A percentile compares a stretch with the other conserved stretches of the same genome.
Conservation (phyloP, 2,797 vertebrate genomes). For the Podarcis siculus region DNA sequence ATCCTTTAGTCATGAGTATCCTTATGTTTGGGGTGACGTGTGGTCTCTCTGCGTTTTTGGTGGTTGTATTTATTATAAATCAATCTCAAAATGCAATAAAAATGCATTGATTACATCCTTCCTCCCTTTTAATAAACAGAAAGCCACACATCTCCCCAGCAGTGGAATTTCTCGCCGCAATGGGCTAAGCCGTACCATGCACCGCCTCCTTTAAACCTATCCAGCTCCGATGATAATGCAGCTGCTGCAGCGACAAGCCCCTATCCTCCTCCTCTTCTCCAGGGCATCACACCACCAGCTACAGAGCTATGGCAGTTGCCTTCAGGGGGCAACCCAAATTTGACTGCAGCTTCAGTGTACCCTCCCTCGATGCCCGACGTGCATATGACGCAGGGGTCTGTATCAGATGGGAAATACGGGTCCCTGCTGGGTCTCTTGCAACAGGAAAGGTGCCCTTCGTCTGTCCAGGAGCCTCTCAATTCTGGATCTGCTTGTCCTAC, state of each 20-base stretch:
- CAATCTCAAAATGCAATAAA: too few species aligned
- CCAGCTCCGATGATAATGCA: constrained; percentile 48
- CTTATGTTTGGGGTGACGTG: too few species aligned
- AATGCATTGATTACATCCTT: not conserved
- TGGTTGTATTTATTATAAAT: too few species aligned
- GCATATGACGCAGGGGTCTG: constrained; percentile 60
- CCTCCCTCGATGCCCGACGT: constrained; percentile 58
- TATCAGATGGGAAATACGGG: constrained; percentile 82
- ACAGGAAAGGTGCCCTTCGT: constrained; percentile 79
- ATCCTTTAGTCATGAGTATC: too few species aligned
- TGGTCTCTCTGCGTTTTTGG: too few species aligned
- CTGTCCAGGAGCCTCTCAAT: constrained; percentile 76
- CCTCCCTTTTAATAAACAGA: constrained; percentile 72
- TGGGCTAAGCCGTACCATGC: constrained; percentile 72
- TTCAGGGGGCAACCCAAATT: constrained; percentile 58
- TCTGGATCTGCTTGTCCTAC: constrained; percentile 75
- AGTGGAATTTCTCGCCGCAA: constrained; percentile 72
- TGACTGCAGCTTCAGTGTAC: constrained; percentile 53
- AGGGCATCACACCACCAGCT: constrained; percentile 51
- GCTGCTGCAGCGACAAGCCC: constrained; percentile 44
- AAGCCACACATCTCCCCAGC: constrained; percentile 65
- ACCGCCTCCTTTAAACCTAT: constrained; percentile 55
- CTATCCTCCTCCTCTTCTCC: constrained; percentile 63
- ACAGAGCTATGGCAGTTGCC: constrained; percentile 80
- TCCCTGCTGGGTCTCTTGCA: constrained; percentile 88